Evolutionary conservation across 2,888 invertebrate genomes (phyloP).

Genomic region (Erebia palarica): DNA sequence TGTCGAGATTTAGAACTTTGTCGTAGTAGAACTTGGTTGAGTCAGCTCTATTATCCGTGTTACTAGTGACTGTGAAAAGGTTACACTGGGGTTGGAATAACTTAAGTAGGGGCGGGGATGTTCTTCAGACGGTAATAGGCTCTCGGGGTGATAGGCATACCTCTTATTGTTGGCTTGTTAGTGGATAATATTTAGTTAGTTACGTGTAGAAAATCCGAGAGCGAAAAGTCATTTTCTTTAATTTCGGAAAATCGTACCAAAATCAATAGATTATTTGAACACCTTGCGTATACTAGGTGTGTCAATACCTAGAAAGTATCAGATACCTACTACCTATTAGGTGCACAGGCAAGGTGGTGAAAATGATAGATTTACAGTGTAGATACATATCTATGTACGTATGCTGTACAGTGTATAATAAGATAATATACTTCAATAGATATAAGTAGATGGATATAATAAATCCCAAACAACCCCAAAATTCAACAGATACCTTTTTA

Average conservation of each 20-base stretch:
- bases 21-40: slow-evolving; percentile 49
- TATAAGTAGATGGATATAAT: too few relatives aligned
- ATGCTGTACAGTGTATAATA: too few relatives aligned
- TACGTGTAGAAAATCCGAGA: slow-evolving; percentile 63
- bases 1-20: slow-evolving; percentile 61
- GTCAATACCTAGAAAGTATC: too few relatives aligned
- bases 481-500: neutral
- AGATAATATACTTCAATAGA: too few relatives aligned
- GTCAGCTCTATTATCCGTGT: slow-evolving; percentile 41
- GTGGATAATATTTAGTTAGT: slow-evolving; percentile 29
- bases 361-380: too few relatives aligned
- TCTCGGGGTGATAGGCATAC: slow-evolving; percentile 75
- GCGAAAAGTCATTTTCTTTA: slow-evolving; percentile 30
- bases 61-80: slow-evolving; percentile 61
- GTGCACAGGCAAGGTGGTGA: too few relatives aligned
- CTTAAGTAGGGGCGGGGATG: slow-evolving; percentile 71
- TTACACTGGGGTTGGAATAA: slow-evolving; percentile 55
- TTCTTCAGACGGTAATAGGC: slow-evolving; percentile 75
- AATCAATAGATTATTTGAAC: neutral
- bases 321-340: too few relatives aligned
- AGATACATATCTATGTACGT: too few relatives aligned
- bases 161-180: slow-evolving; percentile 80
- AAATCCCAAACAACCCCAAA: neutral
- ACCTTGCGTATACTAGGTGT: too few relatives aligned
- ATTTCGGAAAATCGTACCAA: neutral